Percentiles rank a stretch among this genome's conserved stretches.
Evolutionary conservation across 1,140 invertebrate species (phyloP).

Genomic region (Philotrypesis tridentata): DNA sequence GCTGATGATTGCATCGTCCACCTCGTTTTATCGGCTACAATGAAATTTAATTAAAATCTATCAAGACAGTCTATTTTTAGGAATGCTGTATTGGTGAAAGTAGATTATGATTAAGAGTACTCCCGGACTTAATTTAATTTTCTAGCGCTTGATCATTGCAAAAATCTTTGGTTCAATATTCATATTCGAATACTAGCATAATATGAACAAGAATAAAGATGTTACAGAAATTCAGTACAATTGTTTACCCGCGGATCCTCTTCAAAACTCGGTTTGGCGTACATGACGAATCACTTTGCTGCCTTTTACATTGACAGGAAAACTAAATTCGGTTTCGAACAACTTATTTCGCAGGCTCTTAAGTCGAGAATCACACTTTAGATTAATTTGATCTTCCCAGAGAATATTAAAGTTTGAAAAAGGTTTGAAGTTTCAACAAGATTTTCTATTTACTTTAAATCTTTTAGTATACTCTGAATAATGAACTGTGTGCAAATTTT

Average conservation of each 20-base stretch:
- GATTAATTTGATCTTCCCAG: too few relatives aligned
- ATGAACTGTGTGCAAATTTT: too few relatives aligned
- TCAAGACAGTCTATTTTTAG: background rate
- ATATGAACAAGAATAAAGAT: too few relatives aligned
- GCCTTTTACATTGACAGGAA: background rate
- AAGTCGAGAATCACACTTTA: too few relatives aligned
- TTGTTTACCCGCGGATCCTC: too few relatives aligned
- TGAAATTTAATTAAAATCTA: background rate
- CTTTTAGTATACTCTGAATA: too few relatives aligned
- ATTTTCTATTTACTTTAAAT: too few relatives aligned
- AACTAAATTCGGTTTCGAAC: background rate
- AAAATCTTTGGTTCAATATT: background rate
- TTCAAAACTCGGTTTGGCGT: background rate
- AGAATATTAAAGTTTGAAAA: too few relatives aligned
- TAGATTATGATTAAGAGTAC: background rate
- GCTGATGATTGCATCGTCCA: background rate
- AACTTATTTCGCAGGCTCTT: background rate
- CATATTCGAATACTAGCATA: background rate
- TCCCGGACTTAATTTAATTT: too few relatives aligned
- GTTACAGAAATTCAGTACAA: too few relatives aligned
- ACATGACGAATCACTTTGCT: background rate
- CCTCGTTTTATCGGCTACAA: background rate
- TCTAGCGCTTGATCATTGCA: background rate
- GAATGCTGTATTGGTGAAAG: background rate
- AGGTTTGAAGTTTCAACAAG: too few relatives aligned